phyloP scores from a whole-genome alignment of 2,113 vertebrate species.

The Gopherus evgoodei region DNA sequence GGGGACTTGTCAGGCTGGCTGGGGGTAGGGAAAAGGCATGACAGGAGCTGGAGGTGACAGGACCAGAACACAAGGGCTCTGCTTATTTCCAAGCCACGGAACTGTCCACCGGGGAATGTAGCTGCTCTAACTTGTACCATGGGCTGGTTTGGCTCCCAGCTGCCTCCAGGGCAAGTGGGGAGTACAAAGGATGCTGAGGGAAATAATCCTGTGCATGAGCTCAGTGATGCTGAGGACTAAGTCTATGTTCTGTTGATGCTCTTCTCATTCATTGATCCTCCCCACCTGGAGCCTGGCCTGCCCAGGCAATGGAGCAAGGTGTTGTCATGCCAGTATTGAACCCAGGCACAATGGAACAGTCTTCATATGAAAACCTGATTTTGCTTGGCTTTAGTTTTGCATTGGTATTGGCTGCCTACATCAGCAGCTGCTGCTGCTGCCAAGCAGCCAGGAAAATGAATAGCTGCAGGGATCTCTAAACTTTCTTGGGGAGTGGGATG shows the following conservation, averaged over 20 bases:
- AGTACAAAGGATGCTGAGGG: accelerated
- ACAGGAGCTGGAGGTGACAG: not conserved
- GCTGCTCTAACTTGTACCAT: accelerated
- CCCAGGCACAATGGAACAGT: accelerated
- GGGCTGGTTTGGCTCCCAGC: accelerated
- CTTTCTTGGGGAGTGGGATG: not conserved
- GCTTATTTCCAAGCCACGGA: not conserved
- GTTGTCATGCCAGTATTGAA: not conserved
- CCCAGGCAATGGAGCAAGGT: not conserved
- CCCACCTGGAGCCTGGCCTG: not conserved
- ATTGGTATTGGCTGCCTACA: not conserved
- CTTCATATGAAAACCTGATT: not conserved
- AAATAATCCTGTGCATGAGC: accelerated
- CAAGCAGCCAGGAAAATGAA: not conserved
- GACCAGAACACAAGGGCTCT: not conserved
- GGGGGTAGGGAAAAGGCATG: not conserved
- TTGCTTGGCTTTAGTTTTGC: not conserved
- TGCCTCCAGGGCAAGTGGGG: accelerated
- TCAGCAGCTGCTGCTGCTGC: not conserved
- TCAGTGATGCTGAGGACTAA: not conserved
- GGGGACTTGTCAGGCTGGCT: not conserved
- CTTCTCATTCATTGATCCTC: too few species aligned
- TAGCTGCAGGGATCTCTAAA: not conserved
- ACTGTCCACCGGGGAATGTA: not conserved
- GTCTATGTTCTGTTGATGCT: not conserved